Evolutionary conservation across 2,113 vertebrate species (phyloP), one percentile per base, ranked within the genome.

Genomic region (Coptodon rendalli): DNA sequence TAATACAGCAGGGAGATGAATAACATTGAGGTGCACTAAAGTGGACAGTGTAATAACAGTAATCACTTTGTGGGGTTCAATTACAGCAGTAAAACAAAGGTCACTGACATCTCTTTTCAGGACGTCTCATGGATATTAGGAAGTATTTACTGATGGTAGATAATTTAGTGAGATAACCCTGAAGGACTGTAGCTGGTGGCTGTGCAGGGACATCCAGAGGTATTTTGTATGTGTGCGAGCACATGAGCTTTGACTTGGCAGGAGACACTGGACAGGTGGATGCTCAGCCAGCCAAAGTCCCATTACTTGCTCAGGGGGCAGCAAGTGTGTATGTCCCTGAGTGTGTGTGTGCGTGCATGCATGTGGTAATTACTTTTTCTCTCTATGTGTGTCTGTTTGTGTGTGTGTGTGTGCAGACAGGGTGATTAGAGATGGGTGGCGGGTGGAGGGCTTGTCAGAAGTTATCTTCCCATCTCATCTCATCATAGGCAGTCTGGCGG

Each of bases 401-500:
- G 85, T 61, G 71, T 85, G 59, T 57, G 66, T 80, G 85, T 79
- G 87, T 52, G 84, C 59, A 91, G 90, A 87, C 78, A 36, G 85
- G 83, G 91, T 95, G 94, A 95, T 95, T 96, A 94, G 92, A 93
- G 93, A 85, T 86, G 89, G 92, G 92, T 91, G 89, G 91, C 38
- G 89, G 93, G 90, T 85, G 88, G 90, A 92, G 94, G 91, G 92
- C 93, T 94, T 95, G 94, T 95, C 94, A 96, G 94, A 94, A 93
- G 93, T 95, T 94, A 96, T 96, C 94, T 95, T 89, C 87, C 90
- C 91, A 95, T 96, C 94, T 95, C 95, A 95, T 96, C 94, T 95
- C 94, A 94, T 95, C 95, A 93, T 91, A 92, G 90, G 82, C 93
- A 91, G 92, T 93, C 94, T 93, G 93, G 94, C 83, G 94, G 94